Conservation (phyloP, 2,797 vertebrate species). For the Knipowitschia caucasica region DNA sequence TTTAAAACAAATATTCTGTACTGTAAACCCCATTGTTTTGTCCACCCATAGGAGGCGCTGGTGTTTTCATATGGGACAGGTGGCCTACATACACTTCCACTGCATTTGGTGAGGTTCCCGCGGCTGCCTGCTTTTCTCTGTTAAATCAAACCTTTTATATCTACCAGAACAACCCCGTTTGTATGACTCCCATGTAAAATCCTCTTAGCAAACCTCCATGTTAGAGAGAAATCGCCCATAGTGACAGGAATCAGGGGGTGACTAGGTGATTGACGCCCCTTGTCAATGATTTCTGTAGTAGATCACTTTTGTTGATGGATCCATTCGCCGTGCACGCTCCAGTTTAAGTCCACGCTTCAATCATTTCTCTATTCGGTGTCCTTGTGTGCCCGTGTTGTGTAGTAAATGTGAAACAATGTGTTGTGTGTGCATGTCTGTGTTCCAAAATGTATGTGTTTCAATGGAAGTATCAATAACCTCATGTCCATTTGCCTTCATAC, state of each 20-base stretch:
- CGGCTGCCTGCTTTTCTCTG: slow-evolving; percentile 71
- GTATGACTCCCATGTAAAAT: slow-evolving; percentile 27
- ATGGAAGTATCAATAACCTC: slow-evolving; percentile 41
- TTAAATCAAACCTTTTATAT: slow-evolving; percentile 44
- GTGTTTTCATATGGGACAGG: slow-evolving; percentile 81
- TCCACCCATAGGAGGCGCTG: slow-evolving; percentile 82
- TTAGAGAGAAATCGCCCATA: slow-evolving; percentile 25
- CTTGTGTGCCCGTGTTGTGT: slow-evolving; percentile 48
- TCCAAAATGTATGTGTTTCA: slow-evolving; percentile 20
- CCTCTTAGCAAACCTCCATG: slow-evolving; percentile 23
- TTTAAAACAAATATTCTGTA: slow-evolving; percentile 47
- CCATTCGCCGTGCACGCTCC: slow-evolving; percentile 58
- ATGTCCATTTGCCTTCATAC: slow-evolving; percentile 56
- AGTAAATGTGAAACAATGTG: slow-evolving; percentile 29
- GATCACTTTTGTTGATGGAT: slow-evolving; percentile 53
- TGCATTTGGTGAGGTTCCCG: slow-evolving; percentile 80
- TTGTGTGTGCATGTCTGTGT: slow-evolving; percentile 40
- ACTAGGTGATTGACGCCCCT: slow-evolving; percentile 25
- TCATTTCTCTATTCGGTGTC: slow-evolving; percentile 49
- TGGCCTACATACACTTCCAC: slow-evolving; percentile 78
- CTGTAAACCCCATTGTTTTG: slow-evolving; percentile 77
- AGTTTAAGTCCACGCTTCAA: slow-evolving; percentile 52
- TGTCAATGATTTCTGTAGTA: slow-evolving; percentile 32
- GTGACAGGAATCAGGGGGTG: slow-evolving; percentile 13
- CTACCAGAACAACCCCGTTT: slow-evolving; percentile 38